A percentile compares a stretch with the other conserved stretches of the same genome.
phyloP scores from a whole-genome alignment of 2,888 invertebrate genomes.

The Drosophila picticornis region DNA sequence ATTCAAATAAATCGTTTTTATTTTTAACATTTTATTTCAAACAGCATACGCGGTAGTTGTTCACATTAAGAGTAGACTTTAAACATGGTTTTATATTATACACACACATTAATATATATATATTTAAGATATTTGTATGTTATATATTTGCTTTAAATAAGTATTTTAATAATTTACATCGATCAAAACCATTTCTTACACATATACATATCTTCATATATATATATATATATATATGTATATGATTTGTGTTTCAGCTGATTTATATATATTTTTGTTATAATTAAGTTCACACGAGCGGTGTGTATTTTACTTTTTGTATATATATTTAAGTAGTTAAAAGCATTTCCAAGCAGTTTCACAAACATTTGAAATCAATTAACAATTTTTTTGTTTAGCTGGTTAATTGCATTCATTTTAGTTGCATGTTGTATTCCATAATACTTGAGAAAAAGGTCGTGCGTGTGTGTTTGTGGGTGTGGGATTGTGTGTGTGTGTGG shows the following conservation, averaged over 20 bases:
- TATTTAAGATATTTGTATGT: slow-evolving; percentile 53
- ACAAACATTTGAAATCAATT: slow-evolving; percentile 53
- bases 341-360: slow-evolving; percentile 74
- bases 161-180: slow-evolving; percentile 78
- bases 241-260: slow-evolving; percentile 51
- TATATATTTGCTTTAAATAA: slow-evolving; percentile 73
- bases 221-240: slow-evolving; percentile 12
- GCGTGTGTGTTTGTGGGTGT: slow-evolving; percentile 24
- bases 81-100: slow-evolving; percentile 71
- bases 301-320: slow-evolving; percentile 5
- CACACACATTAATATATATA: slow-evolving; percentile 62
- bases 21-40: slow-evolving; percentile 76
- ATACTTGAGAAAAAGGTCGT: slow-evolving; percentile 67
- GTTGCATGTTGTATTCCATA: slow-evolving; percentile 54
- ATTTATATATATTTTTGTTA: slow-evolving; percentile 43
- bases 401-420: slow-evolving; percentile 40
- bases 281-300: slow-evolving; percentile 44
- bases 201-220: slow-evolving; percentile 22
- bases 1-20: neutral
- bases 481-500: slow-evolving; percentile 19
- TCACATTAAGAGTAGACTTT: slow-evolving; percentile 80
- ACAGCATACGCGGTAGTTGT: slow-evolving; percentile 77
- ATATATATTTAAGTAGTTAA: slow-evolving; percentile 60
- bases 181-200: slow-evolving; percentile 65
- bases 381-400: slow-evolving; percentile 36